These are phyloP conservation scores for Bucorvus abyssinicus DNA, from an alignment of 2,797 vertebrate species.

Conservation along the genomic window DNA sequence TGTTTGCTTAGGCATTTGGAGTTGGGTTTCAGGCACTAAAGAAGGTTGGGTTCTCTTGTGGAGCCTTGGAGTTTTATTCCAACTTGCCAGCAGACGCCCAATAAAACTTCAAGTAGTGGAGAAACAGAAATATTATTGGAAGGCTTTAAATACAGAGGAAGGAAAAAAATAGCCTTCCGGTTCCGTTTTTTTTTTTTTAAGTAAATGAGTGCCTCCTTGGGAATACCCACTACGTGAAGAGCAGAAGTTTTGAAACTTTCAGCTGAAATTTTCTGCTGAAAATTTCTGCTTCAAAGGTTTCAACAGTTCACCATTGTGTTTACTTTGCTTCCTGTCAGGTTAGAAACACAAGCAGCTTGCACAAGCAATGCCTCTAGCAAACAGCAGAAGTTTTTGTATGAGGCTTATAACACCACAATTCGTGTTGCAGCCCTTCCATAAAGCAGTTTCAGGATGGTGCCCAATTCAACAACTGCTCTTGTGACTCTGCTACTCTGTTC, in stretches of 20 bases:
- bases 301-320: neutral
- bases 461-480: neutral
- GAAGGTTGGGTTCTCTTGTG: conserved; percentile 7
- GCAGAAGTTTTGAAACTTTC: neutral
- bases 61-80: conserved; percentile 2
- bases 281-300: neutral
- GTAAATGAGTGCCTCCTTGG: neutral
- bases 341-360: neutral
- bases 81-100: neutral
- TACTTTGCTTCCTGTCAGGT: neutral
- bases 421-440: neutral
- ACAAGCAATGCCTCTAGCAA: neutral
- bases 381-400: neutral
- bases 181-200: neutral
- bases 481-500: neutral
- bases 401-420: neutral
- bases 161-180: neutral
- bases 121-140: conserved; percentile 6
- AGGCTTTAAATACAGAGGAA: neutral
- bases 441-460: neutral
- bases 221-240: neutral
- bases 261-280: neutral
- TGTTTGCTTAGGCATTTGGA: conserved; percentile 44
- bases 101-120: neutral
- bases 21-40: conserved; percentile 15